These are phyloP conservation scores for Armadillidium nasatum DNA, from an alignment of 1,140 invertebrate genomes.

Conservation along the genomic window DNA sequence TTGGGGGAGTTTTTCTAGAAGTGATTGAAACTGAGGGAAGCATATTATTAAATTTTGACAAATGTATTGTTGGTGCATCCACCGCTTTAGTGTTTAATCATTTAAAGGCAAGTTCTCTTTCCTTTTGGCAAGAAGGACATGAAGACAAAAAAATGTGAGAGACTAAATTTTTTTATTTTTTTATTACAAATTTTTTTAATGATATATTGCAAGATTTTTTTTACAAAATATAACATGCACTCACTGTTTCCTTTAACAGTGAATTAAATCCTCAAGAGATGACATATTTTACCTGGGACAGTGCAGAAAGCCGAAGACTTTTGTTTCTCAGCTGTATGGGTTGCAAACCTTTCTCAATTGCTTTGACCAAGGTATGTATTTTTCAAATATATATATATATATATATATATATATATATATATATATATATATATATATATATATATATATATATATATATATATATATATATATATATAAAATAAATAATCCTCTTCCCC, in stretches of 20 bases:
- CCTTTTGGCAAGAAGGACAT: constrained; percentile 32
- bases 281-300: background rate
- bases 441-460: no score
- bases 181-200: no score
- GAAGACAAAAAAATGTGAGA: constrained; percentile 32
- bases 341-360: background rate
- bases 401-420: background rate
- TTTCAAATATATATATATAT: background rate
- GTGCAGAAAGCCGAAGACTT: background rate
- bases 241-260: background rate
- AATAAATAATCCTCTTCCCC: no score
- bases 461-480: no score
- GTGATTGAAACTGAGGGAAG: constrained; percentile 33
- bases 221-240: background rate
- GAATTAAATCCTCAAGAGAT: background rate
- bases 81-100: constrained; percentile 33
- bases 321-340: background rate
- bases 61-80: constrained; percentile 26
- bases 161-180: background rate
- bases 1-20: constrained; percentile 34
- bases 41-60: constrained; percentile 28
- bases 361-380: background rate
- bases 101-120: constrained; percentile 23
- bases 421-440: background rate
- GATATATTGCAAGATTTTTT: no score